phyloP scores from a whole-genome alignment of 2,888 invertebrate genomes.

The Lacanobia oleracea region DNA sequence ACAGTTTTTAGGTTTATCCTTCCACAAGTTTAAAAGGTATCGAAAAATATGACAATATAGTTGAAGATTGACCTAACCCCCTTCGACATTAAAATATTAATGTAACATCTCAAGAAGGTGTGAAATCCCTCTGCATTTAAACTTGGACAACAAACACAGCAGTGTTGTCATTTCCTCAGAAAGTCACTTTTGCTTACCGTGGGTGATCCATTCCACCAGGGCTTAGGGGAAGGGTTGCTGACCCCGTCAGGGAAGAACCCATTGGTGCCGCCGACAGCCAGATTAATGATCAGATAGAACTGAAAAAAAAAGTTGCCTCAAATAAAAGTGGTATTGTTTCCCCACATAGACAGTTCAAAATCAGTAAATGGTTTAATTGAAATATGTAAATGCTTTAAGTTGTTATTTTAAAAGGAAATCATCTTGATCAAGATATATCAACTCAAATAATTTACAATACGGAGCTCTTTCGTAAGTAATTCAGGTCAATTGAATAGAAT shows the following conservation, averaged over 20 bases:
- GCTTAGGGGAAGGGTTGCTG: conserved; percentile 89
- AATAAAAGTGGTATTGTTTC: neutral
- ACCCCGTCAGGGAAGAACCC: conserved; percentile 92
- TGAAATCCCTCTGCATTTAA: neutral
- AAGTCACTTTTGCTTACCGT: conserved; percentile 78
- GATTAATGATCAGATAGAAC: conserved; percentile 92
- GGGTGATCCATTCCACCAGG: conserved; percentile 91
- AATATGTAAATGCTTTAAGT: neutral
- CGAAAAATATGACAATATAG: no score
- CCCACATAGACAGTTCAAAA: no score
- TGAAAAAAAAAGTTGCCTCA: conserved; percentile 67
- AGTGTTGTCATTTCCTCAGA: neutral
- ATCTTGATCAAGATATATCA: neutral
- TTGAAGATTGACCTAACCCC: no score
- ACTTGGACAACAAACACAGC: neutral
- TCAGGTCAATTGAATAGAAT: neutral
- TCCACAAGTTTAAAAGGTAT: no score
- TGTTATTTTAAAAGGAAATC: no score
- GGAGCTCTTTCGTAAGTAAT: no score
- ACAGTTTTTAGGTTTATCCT: no score
- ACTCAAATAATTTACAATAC: neutral
- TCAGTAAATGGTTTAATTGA: no score
- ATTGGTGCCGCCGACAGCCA: conserved; percentile 92
- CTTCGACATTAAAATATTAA: no score
- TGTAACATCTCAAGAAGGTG: no score